Base-by-base conservation (phyloP, 2,888 invertebrate genomes). In the Torymus tubicola region DNA sequence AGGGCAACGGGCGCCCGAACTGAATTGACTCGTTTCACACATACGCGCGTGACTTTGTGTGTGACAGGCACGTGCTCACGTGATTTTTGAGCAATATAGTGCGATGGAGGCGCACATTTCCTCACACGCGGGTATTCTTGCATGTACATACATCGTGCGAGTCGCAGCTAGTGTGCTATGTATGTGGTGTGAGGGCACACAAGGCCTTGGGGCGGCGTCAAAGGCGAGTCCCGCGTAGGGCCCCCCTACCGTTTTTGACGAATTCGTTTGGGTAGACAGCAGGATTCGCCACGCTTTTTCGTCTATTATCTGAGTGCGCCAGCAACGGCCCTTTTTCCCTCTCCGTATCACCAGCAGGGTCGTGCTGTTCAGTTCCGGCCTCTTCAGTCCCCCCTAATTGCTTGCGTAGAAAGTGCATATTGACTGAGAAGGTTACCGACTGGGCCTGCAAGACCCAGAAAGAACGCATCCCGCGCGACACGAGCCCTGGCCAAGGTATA, bases 211-310 rank as follows among this genome's bases (percentile, higher is more conserved):
- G 53, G n/a, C n/a, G 14, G 55, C 80, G 76, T 73, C 21, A 74
- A 70, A 74, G 69, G 69, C 60, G 53, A 13, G 57, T 57, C 78
- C 77, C 81, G 60, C 24, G 10, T 58, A 58, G 8, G 68, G n/a
- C 75, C 84, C 86, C 84, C 84, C 84, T 79, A 86, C 83, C 72
- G 87, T 83, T 87, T 85, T 88, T 87, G 85, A 87, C 86, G 84
- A 81, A 88, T 89, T 89, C 88, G 89, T 88, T 88, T 86, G 86
- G 88, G 87, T 89, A 86, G 75, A 81, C 81, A 87, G 87, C 86
- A 87, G 84, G 82, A 89, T 89, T 90, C 84, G 87, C 86, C 75
- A 87, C 88, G 89, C 88, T 87, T 85, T 86, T 88, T 87, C 86
- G 85, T 85, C 85, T 84, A 84, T 84, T 82, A 21, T 74, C 75